Evolutionary conservation across 2,888 invertebrate genomes (phyloP).

Genomic region (Acheta domesticus): DNA sequence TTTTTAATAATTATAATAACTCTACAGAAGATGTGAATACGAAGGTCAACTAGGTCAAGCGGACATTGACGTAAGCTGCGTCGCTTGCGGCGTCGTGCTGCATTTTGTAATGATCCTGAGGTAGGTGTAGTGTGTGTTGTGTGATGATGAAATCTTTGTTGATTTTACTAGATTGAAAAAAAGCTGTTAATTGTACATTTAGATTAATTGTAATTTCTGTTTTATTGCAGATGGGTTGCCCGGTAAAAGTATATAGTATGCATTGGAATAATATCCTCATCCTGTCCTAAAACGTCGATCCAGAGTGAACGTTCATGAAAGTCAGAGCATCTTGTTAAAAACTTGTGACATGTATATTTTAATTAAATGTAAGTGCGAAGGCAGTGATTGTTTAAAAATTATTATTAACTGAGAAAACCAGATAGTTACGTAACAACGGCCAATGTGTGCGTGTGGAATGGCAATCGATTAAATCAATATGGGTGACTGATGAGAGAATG

Average conservation of each 20-base stretch:
- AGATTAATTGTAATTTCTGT: neutral
- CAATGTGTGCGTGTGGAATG: neutral
- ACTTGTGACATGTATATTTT: neutral
- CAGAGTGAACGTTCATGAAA: neutral
- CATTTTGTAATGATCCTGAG: neutral
- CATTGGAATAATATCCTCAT: neutral
- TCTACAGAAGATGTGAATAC: neutral
- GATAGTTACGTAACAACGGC: neutral
- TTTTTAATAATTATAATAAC: too few relatives aligned
- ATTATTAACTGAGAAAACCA: neutral
- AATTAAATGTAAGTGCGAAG: neutral
- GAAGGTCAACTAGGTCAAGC: constrained; percentile 2
- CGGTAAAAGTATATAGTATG: neutral
- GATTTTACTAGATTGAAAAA: neutral
- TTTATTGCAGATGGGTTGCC: neutral
- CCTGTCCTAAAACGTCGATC: neutral
- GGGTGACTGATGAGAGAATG: neutral
- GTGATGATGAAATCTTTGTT: neutral
- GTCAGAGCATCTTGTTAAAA: neutral
- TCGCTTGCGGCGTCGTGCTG: neutral
- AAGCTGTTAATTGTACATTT: too few relatives aligned
- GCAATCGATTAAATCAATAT: neutral
- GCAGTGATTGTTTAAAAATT: neutral
- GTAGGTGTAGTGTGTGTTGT: neutral
- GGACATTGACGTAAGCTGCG: neutral